Evolutionary conservation across 2,113 vertebrate species (phyloP).

Genomic region (Argyrosomus japonicus): DNA sequence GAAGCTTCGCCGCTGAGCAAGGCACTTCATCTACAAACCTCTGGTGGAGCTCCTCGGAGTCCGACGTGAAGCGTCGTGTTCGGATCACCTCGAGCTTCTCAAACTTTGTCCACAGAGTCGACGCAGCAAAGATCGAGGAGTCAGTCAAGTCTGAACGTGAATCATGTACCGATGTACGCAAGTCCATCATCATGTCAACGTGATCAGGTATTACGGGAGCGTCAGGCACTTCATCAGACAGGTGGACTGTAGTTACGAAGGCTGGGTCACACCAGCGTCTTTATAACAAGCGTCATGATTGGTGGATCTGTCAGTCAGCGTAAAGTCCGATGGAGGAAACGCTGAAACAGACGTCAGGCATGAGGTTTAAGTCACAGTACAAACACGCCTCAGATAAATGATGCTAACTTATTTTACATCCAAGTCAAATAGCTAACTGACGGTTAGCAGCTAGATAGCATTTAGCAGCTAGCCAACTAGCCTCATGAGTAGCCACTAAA

Average conservation of each 20-base stretch:
- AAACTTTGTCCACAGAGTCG: neutral
- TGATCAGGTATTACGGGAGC: neutral
- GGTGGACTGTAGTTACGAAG: neutral
- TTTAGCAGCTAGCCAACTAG: neutral
- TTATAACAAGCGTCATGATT: neutral
- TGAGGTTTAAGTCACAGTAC: neutral
- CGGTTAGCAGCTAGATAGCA: neutral
- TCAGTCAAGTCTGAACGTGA: neutral
- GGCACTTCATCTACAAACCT: neutral
- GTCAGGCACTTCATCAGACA: constrained; percentile 10
- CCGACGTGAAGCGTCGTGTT: neutral
- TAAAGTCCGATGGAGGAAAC: too few species aligned
- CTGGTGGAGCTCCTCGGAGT: neutral
- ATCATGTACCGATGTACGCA: neutral
- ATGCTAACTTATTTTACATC: neutral
- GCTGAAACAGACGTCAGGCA: too few species aligned
- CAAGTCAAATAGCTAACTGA: neutral
- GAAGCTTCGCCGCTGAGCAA: neutral
- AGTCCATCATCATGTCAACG: neutral
- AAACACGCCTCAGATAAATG: too few species aligned
- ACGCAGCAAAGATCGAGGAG: too few species aligned
- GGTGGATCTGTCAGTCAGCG: neutral
- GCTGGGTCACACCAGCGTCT: neutral
- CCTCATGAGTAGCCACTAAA: neutral
- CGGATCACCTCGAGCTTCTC: too few species aligned